Evolutionary conservation across 2,888 invertebrate species (phyloP), one percentile per base, ranked within the genome.

Genomic region (Apotomis capreana): DNA sequence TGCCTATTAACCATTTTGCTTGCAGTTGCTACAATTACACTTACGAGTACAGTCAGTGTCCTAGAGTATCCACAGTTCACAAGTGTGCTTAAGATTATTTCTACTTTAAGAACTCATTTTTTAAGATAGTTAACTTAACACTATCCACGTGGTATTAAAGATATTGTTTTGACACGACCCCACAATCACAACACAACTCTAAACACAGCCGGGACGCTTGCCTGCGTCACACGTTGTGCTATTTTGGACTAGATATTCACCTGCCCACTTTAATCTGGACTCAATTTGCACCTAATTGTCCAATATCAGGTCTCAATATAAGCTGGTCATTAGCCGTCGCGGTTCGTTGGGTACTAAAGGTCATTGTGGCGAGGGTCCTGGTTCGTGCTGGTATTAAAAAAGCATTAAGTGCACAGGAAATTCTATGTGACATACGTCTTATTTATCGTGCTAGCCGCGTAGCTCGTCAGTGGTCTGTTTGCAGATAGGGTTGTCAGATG

Each of bases 201-300:
- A 67, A 64, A 87, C 87, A 89, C 89, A 81, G 87, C 87, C 86
- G 84, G 76, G 80, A 78, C 80, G 78, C 74, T 74, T 81, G 79
- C 80, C 80, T 82, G 80, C 85, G 79, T 79, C 81, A 81, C 80
- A 81, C 83, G 76, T 75, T 88, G 82, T 90, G 89, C 85, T 90
- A 89, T 89, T 89, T 84, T 83, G 77, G 83, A 83, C 76, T 84
- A 82, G 80, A 81, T 80, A 79, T 73, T 71, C 70, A 61, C 62
- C 54, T 68, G 78, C 73, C 85, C 83, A 83, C 68, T 77, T 74
- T 81, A 80, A 81, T 80, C 69, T 76, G 84, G 72, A 60, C 76
- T 75, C 59, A 46, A 76, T 75, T 74, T 76, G 58, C 69, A 70
- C 75, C 76, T 64, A 49, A 76, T 76, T 70, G 64, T 74, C 54